Conservation (phyloP, 2,888 invertebrate species). For the Girardia tigrina region DNA sequence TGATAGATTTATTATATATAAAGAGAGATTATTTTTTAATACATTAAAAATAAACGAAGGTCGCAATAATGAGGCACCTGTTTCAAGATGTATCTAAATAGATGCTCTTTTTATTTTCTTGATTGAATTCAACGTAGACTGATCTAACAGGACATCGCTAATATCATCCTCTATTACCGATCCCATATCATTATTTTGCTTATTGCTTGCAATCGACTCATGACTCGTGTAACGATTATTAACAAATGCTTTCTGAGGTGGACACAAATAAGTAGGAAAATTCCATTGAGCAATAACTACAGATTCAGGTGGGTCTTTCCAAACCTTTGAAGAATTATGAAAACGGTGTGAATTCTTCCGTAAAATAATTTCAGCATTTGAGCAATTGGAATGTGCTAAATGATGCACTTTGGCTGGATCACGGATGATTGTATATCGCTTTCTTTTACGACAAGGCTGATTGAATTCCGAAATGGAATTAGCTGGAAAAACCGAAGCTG, state of each 20-base stretch:
- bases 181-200: neutral
- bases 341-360: conserved; percentile 16
- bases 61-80: neutral
- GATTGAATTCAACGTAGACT: neutral
- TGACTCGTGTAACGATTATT: conserved; percentile 12
- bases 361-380: conserved; percentile 7
- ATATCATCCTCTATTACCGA: neutral
- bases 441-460: conserved; percentile 27
- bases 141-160: neutral
- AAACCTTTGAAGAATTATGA: conserved; percentile 10
- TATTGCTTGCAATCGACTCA: neutral
- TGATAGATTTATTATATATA: conserved; percentile 10
- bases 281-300: conserved; percentile 11
- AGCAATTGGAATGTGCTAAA: conserved; percentile 25
- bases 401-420: conserved; percentile 30
- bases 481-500: neutral
- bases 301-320: conserved; percentile 20
- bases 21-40: neutral
- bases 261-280: conserved; percentile 6
- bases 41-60: neutral
- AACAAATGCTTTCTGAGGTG: conserved; percentile 15
- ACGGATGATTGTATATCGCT: conserved; percentile 24
- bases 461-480: neutral
- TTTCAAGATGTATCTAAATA: neutral
- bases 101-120: neutral